Evolutionary conservation across 2,888 invertebrate genomes (phyloP).

Genomic region (Ichneumoninae sp.): DNA sequence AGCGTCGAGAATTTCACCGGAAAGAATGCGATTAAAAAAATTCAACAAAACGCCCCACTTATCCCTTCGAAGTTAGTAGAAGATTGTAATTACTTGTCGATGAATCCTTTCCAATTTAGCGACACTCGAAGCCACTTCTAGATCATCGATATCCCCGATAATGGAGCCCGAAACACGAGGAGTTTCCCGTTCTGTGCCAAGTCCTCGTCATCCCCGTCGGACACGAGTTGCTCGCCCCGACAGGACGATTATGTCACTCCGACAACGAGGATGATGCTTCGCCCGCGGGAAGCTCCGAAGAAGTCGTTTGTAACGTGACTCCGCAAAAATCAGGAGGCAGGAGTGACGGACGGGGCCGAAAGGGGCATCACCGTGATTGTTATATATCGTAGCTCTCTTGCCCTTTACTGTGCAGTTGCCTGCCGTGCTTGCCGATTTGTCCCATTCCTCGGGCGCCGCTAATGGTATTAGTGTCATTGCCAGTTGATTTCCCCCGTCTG

Average conservation of each 20-base stretch:
- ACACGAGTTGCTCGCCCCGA: constrained; percentile 56
- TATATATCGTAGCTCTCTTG: constrained; percentile 28
- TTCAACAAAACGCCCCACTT: neutral
- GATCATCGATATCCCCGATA: constrained; percentile 11
- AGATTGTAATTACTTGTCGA: neutral
- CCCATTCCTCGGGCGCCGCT: constrained; percentile 67
- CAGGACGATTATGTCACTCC: constrained; percentile 82
- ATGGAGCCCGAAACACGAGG: neutral
- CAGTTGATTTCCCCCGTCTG: constrained; percentile 75
- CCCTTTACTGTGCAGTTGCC: constrained; percentile 31
- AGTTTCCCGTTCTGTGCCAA: constrained; percentile 35
- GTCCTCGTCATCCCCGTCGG: constrained; percentile 54
- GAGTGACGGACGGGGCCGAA: constrained; percentile 70
- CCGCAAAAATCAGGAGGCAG: constrained; percentile 78
- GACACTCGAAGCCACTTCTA: neutral
- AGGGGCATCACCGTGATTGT: constrained; percentile 64
- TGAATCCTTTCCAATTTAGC: constrained; percentile 6
- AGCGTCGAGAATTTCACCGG: neutral
- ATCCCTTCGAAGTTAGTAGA: neutral
- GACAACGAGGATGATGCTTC: constrained; percentile 81
- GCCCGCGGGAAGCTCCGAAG: constrained; percentile 67
- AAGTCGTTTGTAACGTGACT: constrained; percentile 83
- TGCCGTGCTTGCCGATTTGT: constrained; percentile 40
- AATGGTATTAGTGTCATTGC: constrained; percentile 81
- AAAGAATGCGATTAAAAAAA: neutral